Conservation (phyloP, 2,888 invertebrate genomes). For the Netelia melanura region DNA sequence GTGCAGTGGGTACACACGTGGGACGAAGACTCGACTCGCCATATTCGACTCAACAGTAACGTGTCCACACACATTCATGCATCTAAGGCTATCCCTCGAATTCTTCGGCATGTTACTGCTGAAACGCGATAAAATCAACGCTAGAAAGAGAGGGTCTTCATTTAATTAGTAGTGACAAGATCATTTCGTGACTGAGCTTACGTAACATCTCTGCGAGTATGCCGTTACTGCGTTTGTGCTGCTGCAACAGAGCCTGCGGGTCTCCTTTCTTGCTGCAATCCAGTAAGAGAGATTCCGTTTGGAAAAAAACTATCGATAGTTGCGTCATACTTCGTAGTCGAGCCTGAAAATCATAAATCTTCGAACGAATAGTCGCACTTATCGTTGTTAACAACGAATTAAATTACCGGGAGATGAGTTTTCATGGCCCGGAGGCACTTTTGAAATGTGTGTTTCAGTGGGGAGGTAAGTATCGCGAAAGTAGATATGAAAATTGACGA, state of each 20-base stretch:
- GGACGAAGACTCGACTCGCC: constrained; percentile 51
- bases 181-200: constrained; percentile 68
- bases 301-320: neutral
- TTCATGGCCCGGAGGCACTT: neutral
- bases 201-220: constrained; percentile 48
- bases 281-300: neutral
- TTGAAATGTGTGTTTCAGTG: neutral
- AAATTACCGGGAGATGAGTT: neutral
- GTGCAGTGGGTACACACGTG: constrained; percentile 20
- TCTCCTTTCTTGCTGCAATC: constrained; percentile 21
- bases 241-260: constrained; percentile 33
- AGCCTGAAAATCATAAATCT: neutral
- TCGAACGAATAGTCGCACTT: neutral
- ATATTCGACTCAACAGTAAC: constrained; percentile 24
- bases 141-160: constrained; percentile 45
- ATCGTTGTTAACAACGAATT: neutral
- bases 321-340: neutral
- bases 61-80: constrained; percentile 21
- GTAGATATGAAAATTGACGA: neutral
- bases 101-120: constrained; percentile 59
- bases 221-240: constrained; percentile 21
- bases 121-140: constrained; percentile 61
- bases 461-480: neutral
- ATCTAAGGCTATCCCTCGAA: constrained; percentile 47
- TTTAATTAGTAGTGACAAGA: constrained; percentile 69